A percentile compares a stretch with the other conserved stretches of the same genome.
These are phyloP conservation scores for Tetrao urogallus DNA, from an alignment of 2,113 vertebrate genomes.

Conservation along the genomic window DNA sequence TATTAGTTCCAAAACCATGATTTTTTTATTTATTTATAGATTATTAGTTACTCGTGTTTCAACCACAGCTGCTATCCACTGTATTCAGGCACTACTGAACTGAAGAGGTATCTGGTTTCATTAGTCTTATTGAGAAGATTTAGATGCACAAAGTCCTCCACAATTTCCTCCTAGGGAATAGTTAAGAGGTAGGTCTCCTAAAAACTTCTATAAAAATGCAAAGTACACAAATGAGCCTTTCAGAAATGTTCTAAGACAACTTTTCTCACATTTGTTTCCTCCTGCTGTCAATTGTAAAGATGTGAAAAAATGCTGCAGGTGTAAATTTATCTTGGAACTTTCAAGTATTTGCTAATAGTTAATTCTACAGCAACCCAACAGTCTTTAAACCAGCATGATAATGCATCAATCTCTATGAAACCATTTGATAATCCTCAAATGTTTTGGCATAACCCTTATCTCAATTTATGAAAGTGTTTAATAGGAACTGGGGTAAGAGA, in stretches of 20 bases:
- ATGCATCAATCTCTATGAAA: background rate
- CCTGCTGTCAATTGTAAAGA: background rate
- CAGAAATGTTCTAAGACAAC: background rate
- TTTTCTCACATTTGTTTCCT: constrained; percentile 18
- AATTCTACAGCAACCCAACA: constrained; percentile 2
- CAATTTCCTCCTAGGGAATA: background rate
- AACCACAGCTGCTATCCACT: background rate
- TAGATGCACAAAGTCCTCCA: background rate
- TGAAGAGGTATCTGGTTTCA: background rate
- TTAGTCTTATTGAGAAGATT: background rate
- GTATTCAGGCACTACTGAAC: background rate
- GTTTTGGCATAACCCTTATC: constrained; percentile 27
- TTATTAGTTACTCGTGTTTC: background rate
- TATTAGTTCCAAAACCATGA: background rate
- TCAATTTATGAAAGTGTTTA: constrained; percentile 28
- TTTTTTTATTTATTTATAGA: background rate
- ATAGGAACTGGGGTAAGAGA: constrained; percentile 11
- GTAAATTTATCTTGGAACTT: background rate
- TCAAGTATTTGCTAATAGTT: background rate
- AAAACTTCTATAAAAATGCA: background rate
- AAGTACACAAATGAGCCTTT: background rate
- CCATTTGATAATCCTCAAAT: constrained; percentile 23
- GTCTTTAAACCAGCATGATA: background rate
- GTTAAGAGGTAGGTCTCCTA: background rate
- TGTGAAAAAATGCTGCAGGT: background rate